Base-by-base conservation (phyloP, 2,888 invertebrate genomes). In the Ochropacha duplaris region DNA sequence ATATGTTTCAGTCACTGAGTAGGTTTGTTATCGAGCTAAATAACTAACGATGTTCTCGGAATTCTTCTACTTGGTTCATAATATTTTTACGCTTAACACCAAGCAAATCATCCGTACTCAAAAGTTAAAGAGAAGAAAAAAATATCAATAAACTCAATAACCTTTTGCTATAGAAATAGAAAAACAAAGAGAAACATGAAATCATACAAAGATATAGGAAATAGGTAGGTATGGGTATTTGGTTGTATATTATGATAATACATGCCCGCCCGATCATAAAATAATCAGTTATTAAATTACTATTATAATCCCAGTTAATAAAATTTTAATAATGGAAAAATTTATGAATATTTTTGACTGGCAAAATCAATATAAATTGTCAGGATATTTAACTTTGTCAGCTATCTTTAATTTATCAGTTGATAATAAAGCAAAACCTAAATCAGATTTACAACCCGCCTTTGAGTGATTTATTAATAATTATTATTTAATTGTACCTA, bases 361-460 rank as follows among this genome's bases (percentile, higher is more conserved):
- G 5, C 16, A 19, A 44, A 44, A 44, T 44, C 8, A 44, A 44
- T n/a, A 44, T 44, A 44, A 44, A 19, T 44, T 44, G 19, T 44
- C 12, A 1, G n/a, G 16, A 19, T 2, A 31, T 16, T 39, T 39
- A 1, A 16, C 16, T 39, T 16, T 39, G 39, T 39, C 39, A n/a
- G 19, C n/a, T 44, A 44, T 12, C 12, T 31, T 4, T 19, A 19
- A 44, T 12, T 52, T 22, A 52, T 52, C 22, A 52, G 3, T 52
- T 12, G 11, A 31, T 51, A 19, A 31, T 31, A n/a, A 52, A 31
- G 16, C 16, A 52, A 31, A 31, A n/a, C 31, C 19, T 52, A 52
- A 52, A 52, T 52, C 52, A 52, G 52, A 52, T 52, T 52, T 31
- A 51, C 51, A 31, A 34, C 22, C 52, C 24, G 12, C 11, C 4